phyloP scores from a whole-genome alignment of 2,113 vertebrate genomes.

The Mormoops blainvillei region DNA sequence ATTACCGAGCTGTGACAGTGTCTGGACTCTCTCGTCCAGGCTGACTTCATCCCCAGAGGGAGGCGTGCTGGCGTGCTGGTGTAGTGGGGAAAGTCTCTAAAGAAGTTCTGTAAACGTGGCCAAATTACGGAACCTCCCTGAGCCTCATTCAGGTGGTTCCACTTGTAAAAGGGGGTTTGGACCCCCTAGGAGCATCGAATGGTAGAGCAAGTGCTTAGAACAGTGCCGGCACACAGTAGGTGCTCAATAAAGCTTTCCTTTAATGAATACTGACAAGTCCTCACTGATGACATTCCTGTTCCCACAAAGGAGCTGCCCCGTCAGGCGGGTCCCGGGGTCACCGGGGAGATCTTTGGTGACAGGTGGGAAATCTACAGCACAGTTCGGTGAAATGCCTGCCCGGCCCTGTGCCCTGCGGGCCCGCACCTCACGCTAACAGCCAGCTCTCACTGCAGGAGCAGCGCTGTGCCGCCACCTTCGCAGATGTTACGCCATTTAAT shows the following conservation, averaged over 20 bases:
- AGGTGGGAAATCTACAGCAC: neutral
- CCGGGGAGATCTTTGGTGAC: neutral
- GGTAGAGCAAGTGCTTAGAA: fast-evolving
- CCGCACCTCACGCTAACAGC: fast-evolving
- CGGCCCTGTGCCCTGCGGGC: neutral
- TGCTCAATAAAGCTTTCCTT: neutral
- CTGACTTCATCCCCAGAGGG: neutral
- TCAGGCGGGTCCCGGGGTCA: neutral
- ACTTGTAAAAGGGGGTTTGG: neutral
- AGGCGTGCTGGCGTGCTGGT: fast-evolving
- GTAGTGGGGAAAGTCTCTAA: neutral
- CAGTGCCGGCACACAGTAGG: neutral
- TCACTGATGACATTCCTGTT: neutral
- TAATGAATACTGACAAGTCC: neutral
- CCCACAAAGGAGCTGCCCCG: neutral
- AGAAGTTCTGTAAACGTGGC: neutral
- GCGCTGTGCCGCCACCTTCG: fast-evolving
- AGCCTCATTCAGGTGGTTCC: neutral
- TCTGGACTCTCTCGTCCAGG: neutral
- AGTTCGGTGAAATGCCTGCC: fast-evolving
- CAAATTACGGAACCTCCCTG: neutral
- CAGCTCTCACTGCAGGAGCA: neutral
- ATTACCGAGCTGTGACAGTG: neutral
- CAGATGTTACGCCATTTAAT: fast-evolving
- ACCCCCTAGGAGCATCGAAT: neutral